Conservation (phyloP, 1,140 invertebrate genomes). For the Leptinotarsa defecta region DNA sequence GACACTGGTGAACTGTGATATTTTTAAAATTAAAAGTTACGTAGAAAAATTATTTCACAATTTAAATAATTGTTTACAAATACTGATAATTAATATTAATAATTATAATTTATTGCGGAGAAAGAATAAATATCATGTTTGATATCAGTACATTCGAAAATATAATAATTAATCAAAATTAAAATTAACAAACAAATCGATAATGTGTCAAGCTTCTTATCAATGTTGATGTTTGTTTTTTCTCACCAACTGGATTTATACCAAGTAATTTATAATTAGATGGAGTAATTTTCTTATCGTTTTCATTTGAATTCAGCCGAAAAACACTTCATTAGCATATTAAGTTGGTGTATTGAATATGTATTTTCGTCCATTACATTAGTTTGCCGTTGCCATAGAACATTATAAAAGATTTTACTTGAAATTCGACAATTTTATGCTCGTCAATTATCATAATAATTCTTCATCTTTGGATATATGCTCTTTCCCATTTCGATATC, state of each 20-base stretch:
- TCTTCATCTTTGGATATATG: too few relatives aligned
- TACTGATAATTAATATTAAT: constrained; percentile 21
- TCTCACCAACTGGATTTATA: constrained; percentile 34
- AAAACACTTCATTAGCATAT: constrained; percentile 20
- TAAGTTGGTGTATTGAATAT: background rate
- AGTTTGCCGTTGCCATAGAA: too few relatives aligned
- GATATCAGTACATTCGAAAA: constrained; percentile 20
- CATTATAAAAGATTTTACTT: too few relatives aligned
- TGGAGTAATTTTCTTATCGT: constrained; percentile 33
- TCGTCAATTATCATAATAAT: too few relatives aligned
- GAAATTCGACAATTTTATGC: too few relatives aligned
- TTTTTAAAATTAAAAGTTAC: background rate
- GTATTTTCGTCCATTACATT: too few relatives aligned
- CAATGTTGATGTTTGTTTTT: constrained; percentile 35
- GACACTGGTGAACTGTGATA: too few relatives aligned
- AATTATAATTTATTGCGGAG: constrained; percentile 23
- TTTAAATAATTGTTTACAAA: constrained; percentile 17
- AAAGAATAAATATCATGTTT: background rate
- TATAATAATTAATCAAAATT: constrained; percentile 39
- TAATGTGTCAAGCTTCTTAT: constrained; percentile 34
- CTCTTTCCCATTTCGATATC: too few relatives aligned
- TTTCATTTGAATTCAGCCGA: constrained; percentile 29
- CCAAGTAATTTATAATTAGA: constrained; percentile 35
- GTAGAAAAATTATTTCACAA: background rate
- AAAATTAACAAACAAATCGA: constrained; percentile 37